phyloP scores from a whole-genome alignment of 1,140 invertebrate genomes.

The Vanessa atalanta region DNA sequence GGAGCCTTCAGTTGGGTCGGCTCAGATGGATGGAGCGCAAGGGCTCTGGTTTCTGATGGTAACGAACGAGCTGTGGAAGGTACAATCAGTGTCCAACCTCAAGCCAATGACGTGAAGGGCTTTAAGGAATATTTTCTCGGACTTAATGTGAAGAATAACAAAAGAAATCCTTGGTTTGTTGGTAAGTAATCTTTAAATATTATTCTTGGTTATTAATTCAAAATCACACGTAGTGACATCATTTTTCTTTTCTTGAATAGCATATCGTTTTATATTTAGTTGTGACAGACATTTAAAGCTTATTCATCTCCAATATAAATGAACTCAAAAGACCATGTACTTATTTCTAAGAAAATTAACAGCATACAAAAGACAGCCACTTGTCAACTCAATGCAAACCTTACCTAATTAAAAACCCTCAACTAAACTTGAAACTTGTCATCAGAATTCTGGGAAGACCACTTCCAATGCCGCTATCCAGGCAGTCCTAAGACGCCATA shows the following conservation, averaged over 20 bases:
- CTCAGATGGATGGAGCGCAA: conserved; percentile 95
- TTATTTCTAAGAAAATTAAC: too few relatives aligned
- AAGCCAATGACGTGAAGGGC: conserved; percentile 91
- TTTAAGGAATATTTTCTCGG: conserved; percentile 94
- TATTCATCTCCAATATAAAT: too few relatives aligned
- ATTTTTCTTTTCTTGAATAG: too few relatives aligned
- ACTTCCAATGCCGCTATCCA: conserved; percentile 92
- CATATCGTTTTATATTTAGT: too few relatives aligned
- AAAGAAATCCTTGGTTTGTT: conserved; percentile 95
- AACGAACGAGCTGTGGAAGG: conserved; percentile 94
- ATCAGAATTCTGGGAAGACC: conserved; percentile 96
- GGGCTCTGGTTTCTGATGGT: conserved; percentile 92
- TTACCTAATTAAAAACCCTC: too few relatives aligned
- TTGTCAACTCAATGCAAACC: too few relatives aligned
- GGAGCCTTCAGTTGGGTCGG: conserved; percentile 97
- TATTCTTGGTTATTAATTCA: neutral
- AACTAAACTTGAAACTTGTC: neutral
- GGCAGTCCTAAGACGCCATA: conserved; percentile 90
- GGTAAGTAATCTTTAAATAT: conserved; percentile 82
- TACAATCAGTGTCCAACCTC: conserved; percentile 95
- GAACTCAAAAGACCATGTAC: too few relatives aligned
- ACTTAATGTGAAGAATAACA: conserved; percentile 92
- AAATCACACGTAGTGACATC: too few relatives aligned
- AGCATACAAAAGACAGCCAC: too few relatives aligned
- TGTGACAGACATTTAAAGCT: too few relatives aligned